Conservation (phyloP, 2,113 vertebrate species). For the Heterotilapia buettikoferi region DNA sequence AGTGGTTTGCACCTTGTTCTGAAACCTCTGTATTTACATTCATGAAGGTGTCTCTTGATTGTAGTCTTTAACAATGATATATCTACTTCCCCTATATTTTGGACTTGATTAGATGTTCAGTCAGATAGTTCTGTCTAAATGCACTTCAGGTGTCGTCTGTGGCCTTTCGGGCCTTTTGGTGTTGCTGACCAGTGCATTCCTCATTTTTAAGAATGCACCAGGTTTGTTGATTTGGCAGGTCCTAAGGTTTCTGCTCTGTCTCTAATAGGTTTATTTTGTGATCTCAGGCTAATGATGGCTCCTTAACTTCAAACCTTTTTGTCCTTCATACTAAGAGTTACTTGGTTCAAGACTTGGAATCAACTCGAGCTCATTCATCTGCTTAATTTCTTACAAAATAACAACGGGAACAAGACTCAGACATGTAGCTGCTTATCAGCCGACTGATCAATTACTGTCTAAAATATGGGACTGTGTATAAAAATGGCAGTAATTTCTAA, state of each 20-base stretch:
- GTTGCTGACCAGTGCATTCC: accelerated
- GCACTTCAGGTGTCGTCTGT: background rate
- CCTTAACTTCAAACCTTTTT: background rate
- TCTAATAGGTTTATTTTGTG: background rate
- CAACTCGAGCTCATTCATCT: background rate
- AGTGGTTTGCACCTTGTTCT: background rate
- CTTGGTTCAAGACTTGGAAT: background rate
- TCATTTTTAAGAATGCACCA: background rate
- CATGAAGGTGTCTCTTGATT: background rate
- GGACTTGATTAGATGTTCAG: background rate
- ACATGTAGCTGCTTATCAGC: background rate
- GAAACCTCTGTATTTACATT: background rate
- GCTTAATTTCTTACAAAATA: background rate
- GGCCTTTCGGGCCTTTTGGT: accelerated
- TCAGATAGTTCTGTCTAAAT: background rate
- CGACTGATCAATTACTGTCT: background rate
- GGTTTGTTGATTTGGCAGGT: background rate
- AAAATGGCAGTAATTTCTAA: background rate
- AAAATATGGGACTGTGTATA: too few species aligned
- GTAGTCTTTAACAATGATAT: accelerated
- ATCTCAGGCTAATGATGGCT: background rate
- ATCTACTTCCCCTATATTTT: background rate
- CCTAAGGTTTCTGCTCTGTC: background rate
- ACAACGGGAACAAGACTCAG: background rate
- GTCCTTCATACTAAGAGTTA: background rate